Base-by-base conservation (phyloP, 2,113 vertebrate species). In the Phainopepla nitens region DNA sequence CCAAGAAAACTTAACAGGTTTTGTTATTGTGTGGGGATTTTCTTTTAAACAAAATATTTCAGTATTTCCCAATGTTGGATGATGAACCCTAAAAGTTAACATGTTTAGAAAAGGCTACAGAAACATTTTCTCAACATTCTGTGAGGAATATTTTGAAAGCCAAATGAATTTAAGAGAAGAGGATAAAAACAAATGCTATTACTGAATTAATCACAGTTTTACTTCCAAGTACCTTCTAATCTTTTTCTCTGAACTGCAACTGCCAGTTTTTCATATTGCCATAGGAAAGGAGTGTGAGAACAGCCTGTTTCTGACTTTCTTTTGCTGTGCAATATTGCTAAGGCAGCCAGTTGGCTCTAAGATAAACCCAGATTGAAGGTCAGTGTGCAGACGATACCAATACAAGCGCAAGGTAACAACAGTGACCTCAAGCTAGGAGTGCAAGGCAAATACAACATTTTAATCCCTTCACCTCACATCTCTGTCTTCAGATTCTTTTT, bases 331-430 rank as follows among this genome's bases (percentile, higher is more conserved):
- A 35, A 0, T 39, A 24, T 21, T 65, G 28, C 42, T 25, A 28
- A 79, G 44, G 51, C 39, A 92, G 56, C 10, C 69, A 28, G 9
- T 2, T 41, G 36, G 42, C 61, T 41, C 50, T 9, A 41, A 53
- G 8, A 35, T 45, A 75, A 70, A 92, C 12, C n/a, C 44, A 71
- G 60, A 53, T 1, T 1, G 2, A 68, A 64, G 24, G 31, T 27
- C 33, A 50, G 21, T 0, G 0, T 4, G 21, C 41, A 60, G 44
- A 31, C 0, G 1, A 29, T 6, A 51, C 41, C 61, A 29, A 22
- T 8, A 3, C 6, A 45, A 69, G 24, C 2, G 1, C 6, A 6
- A 39, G 21, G 6, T 19, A 36, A 41, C 2, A 51, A 12, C 15
- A 19, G 12, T 5, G 13, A 91, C 17, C 36, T 56, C 54, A 35